These are phyloP conservation scores for Crenuchus spilurus DNA, from an alignment of 2,797 vertebrate species.

Conservation along the genomic window DNA sequence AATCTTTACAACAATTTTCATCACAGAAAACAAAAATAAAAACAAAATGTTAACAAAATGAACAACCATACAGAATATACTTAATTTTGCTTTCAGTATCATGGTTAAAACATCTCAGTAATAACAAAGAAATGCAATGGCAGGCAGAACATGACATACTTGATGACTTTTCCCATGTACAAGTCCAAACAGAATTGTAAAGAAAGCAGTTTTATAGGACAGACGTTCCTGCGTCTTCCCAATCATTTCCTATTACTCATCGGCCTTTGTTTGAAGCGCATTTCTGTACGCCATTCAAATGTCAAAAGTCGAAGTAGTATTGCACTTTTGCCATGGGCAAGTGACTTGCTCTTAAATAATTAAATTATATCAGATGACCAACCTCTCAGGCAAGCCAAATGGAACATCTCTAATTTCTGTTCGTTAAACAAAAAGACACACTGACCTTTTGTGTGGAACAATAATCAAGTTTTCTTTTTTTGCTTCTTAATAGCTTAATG, in stretches of 20 bases:
- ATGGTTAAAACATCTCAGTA: conserved; percentile 68
- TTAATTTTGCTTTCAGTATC: conserved; percentile 60
- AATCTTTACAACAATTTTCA: conserved; percentile 65
- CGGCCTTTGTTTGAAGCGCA: conserved; percentile 53
- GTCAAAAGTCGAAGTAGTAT: conserved; percentile 58
- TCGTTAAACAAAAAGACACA: conserved; percentile 49
- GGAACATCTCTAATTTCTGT: conserved; percentile 52
- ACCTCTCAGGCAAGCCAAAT: conserved; percentile 36
- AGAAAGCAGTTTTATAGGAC: conserved; percentile 67
- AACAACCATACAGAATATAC: conserved; percentile 59
- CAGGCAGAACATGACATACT: conserved; percentile 60
- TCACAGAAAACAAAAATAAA: conserved; percentile 43
- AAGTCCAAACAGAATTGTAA: conserved; percentile 67
- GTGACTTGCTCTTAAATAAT: conserved; percentile 47
- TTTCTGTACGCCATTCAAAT: conserved; percentile 42
- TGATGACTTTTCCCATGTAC: conserved; percentile 63
- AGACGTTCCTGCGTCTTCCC: conserved; percentile 61
- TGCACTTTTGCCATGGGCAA: conserved; percentile 57
- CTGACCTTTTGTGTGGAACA: conserved; percentile 38
- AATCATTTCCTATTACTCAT: conserved; percentile 49
- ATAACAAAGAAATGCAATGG: conserved; percentile 71
- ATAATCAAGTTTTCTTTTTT: conserved; percentile 26
- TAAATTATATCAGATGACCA: conserved; percentile 40
- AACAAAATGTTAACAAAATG: conserved; percentile 43
- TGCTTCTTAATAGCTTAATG: conserved; percentile 6